Conservation (phyloP, 1,140 invertebrate species). For the Magallana gigas region DNA sequence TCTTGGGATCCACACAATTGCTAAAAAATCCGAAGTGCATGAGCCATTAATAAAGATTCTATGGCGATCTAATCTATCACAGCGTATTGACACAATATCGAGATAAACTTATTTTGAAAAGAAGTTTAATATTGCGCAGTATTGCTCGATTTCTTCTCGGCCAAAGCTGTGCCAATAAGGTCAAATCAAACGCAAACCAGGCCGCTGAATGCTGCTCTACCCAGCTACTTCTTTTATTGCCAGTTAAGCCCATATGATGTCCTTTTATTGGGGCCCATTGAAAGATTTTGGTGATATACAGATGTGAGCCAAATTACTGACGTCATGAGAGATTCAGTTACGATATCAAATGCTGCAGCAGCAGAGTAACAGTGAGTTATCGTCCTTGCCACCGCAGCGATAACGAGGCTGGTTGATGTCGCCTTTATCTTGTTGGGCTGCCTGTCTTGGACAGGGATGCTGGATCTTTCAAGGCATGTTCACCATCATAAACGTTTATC, state of each 20-base stretch:
- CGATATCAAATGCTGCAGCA: background rate
- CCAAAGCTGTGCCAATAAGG: constrained; percentile 23
- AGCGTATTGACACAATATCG: constrained; percentile 27
- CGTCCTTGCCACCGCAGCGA: constrained; percentile 13
- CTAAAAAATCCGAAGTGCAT: constrained; percentile 24
- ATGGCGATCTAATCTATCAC: constrained; percentile 31
- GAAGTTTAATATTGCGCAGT: constrained; percentile 37
- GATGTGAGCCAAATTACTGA: constrained; percentile 30
- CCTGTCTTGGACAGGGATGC: constrained; percentile 16
- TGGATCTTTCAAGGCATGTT: constrained; percentile 17
- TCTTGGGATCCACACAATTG: constrained; percentile 23
- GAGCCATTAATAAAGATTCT: constrained; percentile 32
- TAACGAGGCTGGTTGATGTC: constrained; percentile 11
- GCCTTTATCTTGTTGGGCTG: background rate
- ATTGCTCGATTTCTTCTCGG: constrained; percentile 5
- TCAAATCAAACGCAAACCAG: constrained; percentile 7
- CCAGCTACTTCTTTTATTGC: background rate
- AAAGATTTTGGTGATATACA: constrained; percentile 36
- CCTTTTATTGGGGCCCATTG: background rate
- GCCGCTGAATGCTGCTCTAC: background rate
- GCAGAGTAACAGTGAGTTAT: constrained; percentile 10
- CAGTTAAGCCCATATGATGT: constrained; percentile 17
- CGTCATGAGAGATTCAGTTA: background rate
- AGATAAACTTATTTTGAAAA: constrained; percentile 34
- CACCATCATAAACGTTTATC: constrained; percentile 22